Percentiles rank a stretch among this genome's conserved stretches.
Evolutionary conservation across 2,888 invertebrate genomes (phyloP).

Genomic region (Euplagia quadripunctaria): DNA sequence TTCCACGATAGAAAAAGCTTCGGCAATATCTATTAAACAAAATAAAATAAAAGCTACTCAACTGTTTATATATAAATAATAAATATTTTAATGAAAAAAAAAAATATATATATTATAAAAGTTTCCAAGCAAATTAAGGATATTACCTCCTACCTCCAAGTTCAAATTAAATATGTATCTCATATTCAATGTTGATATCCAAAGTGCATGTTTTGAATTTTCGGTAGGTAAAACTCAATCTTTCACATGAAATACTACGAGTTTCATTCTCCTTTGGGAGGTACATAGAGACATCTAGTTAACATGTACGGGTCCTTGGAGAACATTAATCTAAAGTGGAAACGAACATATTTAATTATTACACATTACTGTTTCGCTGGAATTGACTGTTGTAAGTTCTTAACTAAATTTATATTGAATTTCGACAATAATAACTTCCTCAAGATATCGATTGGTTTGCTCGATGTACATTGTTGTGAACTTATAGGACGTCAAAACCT

Average conservation of each 20-base stretch:
- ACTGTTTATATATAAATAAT: too few species aligned
- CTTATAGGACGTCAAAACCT: slow-evolving; percentile 39
- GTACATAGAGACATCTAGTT: slow-evolving; percentile 5
- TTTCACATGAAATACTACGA: not conserved
- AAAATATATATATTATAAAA: too few species aligned
- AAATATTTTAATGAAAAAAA: too few species aligned
- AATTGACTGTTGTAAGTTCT: not conserved
- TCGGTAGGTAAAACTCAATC: not conserved
- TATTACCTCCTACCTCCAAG: too few species aligned
- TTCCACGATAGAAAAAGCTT: too few species aligned
- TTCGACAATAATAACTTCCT: not conserved
- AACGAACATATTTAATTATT: slow-evolving; percentile 12
- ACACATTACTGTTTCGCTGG: not conserved
- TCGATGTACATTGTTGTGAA: slow-evolving; percentile 7
- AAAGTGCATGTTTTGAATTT: not conserved
- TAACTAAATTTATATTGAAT: not conserved
- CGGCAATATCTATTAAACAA: too few species aligned
- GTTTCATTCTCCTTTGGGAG: not conserved
- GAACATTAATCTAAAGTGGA: slow-evolving; percentile 9
- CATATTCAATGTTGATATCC: too few species aligned
- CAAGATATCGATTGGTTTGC: not conserved
- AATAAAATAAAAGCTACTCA: too few species aligned
- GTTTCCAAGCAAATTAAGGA: too few species aligned
- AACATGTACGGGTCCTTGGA: slow-evolving; percentile 2
- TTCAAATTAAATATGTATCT: too few species aligned